Evolutionary conservation across 2,113 vertebrate genomes (phyloP).

Genomic region (Herpetotheres cachinnans): DNA sequence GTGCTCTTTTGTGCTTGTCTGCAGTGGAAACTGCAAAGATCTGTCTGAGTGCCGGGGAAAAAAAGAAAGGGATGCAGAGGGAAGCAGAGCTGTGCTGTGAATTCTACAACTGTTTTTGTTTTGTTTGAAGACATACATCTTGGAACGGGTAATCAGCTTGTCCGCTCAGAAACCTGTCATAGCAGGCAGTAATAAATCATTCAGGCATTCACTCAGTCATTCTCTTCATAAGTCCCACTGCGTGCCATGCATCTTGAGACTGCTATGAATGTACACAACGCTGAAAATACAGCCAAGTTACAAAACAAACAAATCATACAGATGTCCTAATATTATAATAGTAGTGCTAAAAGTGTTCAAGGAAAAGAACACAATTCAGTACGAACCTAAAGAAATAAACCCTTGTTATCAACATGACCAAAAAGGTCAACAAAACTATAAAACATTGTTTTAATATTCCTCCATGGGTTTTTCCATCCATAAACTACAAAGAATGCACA

Average conservation of each 20-base stretch:
- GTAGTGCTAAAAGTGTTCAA: neutral
- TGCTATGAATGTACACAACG: neutral
- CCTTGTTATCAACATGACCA: neutral
- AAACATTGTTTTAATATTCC: neutral
- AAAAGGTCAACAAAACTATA: neutral
- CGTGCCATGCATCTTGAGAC: neutral
- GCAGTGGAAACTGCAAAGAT: neutral
- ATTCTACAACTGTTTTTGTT: neutral
- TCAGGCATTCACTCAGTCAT: neutral
- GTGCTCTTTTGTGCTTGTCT: neutral
- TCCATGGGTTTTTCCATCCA: neutral
- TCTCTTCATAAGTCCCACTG: neutral
- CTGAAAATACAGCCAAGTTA: neutral
- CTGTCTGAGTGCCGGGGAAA: neutral
- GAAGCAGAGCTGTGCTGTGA: neutral
- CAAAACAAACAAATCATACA: neutral
- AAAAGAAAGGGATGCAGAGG: neutral
- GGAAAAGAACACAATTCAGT: neutral
- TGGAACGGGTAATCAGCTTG: neutral
- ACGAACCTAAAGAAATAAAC: neutral
- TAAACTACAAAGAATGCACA: neutral
- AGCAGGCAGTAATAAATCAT: slow-evolving; percentile 26
- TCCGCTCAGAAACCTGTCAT: neutral
- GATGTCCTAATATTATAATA: neutral
- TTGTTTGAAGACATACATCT: neutral